Evolutionary conservation across 2,888 invertebrate species (phyloP).

Genomic region (Hyles lineata): DNA sequence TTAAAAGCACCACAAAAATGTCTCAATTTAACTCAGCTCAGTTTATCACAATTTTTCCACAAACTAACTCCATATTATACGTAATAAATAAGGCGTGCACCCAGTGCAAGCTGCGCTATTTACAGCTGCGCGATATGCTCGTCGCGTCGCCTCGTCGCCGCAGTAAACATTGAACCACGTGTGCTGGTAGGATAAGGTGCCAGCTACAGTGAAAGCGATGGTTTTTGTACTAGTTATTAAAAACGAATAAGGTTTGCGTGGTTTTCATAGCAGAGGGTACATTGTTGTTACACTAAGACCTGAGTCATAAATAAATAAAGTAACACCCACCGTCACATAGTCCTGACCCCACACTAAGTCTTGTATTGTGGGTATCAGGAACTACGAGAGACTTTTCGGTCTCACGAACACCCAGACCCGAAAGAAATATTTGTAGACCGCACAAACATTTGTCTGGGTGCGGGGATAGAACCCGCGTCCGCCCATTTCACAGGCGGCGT

Average conservation of each 20-base stretch:
- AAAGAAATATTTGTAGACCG: too few relatives aligned
- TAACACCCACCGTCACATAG: too few relatives aligned
- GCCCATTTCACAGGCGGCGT: too few relatives aligned
- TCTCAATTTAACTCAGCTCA: not conserved
- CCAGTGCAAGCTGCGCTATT: conserved; percentile 44
- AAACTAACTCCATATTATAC: conserved; percentile 26
- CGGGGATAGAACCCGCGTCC: too few relatives aligned
- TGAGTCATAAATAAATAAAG: too few relatives aligned
- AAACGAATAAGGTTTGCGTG: not conserved
- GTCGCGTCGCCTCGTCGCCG: conserved; percentile 69
- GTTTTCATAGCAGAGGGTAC: too few relatives aligned
- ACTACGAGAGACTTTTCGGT: too few relatives aligned
- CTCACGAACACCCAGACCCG: too few relatives aligned
- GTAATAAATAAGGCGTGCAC: conserved; percentile 28
- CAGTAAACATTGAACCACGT: conserved; percentile 81
- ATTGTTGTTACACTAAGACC: too few relatives aligned
- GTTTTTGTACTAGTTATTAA: not conserved
- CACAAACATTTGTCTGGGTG: too few relatives aligned
- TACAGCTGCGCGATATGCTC: conserved; percentile 65
- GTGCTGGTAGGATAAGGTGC: conserved; percentile 54
- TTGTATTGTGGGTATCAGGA: too few relatives aligned
- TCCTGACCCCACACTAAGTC: too few relatives aligned
- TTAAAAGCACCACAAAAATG: not conserved
- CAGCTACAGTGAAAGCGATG: not conserved
- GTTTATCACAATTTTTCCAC: conserved; percentile 21